Evolutionary conservation across 2,888 invertebrate genomes (phyloP).

Genomic region (Reticulitermes lucifugus): DNA sequence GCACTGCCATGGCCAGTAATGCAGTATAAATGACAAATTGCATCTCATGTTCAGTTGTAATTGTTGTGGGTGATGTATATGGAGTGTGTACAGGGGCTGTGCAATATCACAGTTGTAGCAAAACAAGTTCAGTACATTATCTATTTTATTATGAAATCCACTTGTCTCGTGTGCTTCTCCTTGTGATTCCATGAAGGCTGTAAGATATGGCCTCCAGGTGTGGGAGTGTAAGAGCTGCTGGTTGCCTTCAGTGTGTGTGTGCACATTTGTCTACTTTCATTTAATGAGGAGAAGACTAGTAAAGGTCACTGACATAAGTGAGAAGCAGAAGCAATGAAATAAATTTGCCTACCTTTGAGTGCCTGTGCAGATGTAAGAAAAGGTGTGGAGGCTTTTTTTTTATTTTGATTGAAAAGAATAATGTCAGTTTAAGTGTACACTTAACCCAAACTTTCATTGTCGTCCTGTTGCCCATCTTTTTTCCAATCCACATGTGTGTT

Average conservation of each 20-base stretch:
- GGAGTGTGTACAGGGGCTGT: neutral
- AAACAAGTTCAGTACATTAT: slow-evolving; percentile 14
- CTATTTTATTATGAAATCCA: slow-evolving; percentile 25
- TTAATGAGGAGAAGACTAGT: slow-evolving; percentile 42
- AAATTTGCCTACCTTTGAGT: slow-evolving; percentile 6
- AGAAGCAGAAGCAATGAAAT: slow-evolving; percentile 23
- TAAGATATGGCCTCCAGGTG: neutral
- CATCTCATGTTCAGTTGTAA: too few species aligned
- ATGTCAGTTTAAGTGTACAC: slow-evolving; percentile 15
- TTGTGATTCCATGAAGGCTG: slow-evolving; percentile 5
- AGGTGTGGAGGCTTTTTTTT: slow-evolving; percentile 20
- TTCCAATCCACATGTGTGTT: neutral
- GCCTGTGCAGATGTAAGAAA: slow-evolving; percentile 27
- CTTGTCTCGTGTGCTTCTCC: neutral
- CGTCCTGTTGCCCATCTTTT: neutral
- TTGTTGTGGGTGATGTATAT: too few species aligned
- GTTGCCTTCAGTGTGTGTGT: neutral
- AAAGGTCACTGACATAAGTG: slow-evolving; percentile 38
- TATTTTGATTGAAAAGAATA: neutral
- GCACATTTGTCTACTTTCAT: neutral
- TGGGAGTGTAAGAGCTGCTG: neutral
- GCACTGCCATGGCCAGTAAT: too few species aligned
- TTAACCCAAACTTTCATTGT: neutral
- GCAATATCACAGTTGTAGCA: slow-evolving; percentile 26
- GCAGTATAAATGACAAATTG: too few species aligned